Percentiles rank a stretch among this genome's conserved stretches.
Conservation (phyloP, 1,140 invertebrate species). For the Lasioglossum albipes region DNA sequence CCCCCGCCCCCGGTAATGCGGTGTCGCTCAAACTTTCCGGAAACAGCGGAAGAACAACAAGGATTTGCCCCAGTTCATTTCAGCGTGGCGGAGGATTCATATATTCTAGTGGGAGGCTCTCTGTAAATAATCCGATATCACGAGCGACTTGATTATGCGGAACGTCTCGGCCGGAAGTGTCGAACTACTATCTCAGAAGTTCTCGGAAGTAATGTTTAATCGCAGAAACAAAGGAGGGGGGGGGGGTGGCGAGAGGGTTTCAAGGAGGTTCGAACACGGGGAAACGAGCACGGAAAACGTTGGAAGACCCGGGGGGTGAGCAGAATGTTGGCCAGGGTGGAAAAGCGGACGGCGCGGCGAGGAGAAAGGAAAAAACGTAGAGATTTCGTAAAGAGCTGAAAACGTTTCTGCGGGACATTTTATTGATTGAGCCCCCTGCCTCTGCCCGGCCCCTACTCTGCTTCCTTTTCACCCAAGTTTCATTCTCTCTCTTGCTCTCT, state of each 20-base stretch:
- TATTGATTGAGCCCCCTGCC: slow-evolving; percentile 73
- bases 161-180: neutral
- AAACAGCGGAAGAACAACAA: neutral
- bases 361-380: slow-evolving; percentile 46
- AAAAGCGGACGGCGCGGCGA: slow-evolving; percentile 7
- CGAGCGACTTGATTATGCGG: neutral
- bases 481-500: slow-evolving; percentile 57
- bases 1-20: no score
- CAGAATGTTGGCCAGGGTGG: slow-evolving; percentile 26
- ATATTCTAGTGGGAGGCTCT: neutral
- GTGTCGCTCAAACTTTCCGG: neutral
- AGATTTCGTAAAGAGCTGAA: slow-evolving; percentile 65
- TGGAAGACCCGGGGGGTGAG: neutral
- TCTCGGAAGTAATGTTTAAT: slow-evolving; percentile 20
- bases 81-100: neutral
- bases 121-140: neutral
- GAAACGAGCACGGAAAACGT: slow-evolving; percentile 4
- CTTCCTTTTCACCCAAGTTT: slow-evolving; percentile 56
- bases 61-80: neutral
- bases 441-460: slow-evolving; percentile 55
- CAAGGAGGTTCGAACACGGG: neutral
- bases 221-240: neutral
- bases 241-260: neutral
- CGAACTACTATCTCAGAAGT: slow-evolving; percentile 18
- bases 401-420: slow-evolving; percentile 75